Conservation (phyloP, 2,888 invertebrate genomes). For the Xylota segnis region DNA sequence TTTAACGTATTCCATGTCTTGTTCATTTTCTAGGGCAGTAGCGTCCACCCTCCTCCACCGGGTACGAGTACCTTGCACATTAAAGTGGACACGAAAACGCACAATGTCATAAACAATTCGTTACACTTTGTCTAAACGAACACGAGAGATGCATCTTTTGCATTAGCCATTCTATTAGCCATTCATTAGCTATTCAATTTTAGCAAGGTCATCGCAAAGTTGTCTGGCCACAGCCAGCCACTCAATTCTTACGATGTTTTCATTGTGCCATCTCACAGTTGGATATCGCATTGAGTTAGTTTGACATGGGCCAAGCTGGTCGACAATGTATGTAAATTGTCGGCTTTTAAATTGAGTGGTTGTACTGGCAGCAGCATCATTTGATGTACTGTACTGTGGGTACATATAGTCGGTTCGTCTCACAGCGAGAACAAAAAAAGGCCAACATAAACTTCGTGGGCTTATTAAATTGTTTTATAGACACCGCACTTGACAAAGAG, state of each 20-base stretch:
- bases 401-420: slow-evolving; percentile 24
- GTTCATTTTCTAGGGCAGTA: slow-evolving; percentile 26
- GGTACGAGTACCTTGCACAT: slow-evolving; percentile 12
- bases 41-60: not conserved
- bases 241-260: slow-evolving; percentile 6
- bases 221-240: not conserved
- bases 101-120: slow-evolving; percentile 62
- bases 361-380: slow-evolving; percentile 32
- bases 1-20: not conserved
- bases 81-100: slow-evolving; percentile 36
- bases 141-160: slow-evolving; percentile 48
- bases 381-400: slow-evolving; percentile 39
- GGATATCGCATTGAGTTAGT: slow-evolving; percentile 62
- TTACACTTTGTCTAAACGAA: slow-evolving; percentile 62
- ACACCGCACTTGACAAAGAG: slow-evolving; percentile 33
- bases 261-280: slow-evolving; percentile 40
- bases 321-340: slow-evolving; percentile 28
- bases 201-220: slow-evolving; percentile 55
- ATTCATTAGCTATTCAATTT: slow-evolving; percentile 4
- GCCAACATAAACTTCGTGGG: not conserved
- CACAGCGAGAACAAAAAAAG: slow-evolving; percentile 1
- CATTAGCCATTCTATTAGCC: not conserved
- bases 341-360: slow-evolving; percentile 63
- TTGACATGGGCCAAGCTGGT: slow-evolving; percentile 40
- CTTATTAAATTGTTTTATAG: slow-evolving; percentile 63